Evolutionary conservation across 2,113 vertebrate species (phyloP).

Genomic region (Pelecanoides urinatrix): DNA sequence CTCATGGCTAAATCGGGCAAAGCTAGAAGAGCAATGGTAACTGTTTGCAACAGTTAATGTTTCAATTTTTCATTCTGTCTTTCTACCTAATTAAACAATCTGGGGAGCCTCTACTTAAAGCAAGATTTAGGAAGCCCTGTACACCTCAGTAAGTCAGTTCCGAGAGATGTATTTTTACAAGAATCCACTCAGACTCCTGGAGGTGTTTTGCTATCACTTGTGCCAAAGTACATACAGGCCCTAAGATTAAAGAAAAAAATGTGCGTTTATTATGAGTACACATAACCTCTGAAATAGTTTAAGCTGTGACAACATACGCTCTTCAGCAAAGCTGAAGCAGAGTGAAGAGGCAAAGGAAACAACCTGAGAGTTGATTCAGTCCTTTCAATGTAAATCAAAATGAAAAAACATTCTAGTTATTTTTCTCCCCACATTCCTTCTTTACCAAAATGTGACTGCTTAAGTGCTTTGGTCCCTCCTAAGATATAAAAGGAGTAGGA

Average conservation of each 20-base stretch:
- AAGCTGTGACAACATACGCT: neutral
- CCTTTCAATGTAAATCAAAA: neutral
- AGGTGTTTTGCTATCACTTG: neutral
- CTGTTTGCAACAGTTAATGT: neutral
- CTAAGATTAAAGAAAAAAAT: slow-evolving; percentile 34
- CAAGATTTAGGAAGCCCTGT: neutral
- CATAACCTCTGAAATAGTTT: slow-evolving; percentile 9
- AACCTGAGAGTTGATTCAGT: neutral
- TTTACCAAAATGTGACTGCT: neutral
- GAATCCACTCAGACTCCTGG: neutral
- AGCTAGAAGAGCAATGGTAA: neutral
- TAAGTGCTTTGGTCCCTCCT: neutral
- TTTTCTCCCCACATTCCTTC: neutral
- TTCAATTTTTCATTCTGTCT: neutral
- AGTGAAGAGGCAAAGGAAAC: neutral
- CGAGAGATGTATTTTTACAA: neutral
- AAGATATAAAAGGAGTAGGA: neutral
- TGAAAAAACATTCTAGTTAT: neutral
- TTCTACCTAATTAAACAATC: neutral
- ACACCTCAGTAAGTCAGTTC: neutral
- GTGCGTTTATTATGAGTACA: slow-evolving; percentile 12
- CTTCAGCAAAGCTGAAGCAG: neutral
- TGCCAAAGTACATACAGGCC: slow-evolving; percentile 3
- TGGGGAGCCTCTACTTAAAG: neutral
- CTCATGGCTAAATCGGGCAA: neutral